Evolutionary conservation across 2,888 invertebrate species (phyloP), one percentile per base, ranked within the genome.

Genomic region (Drepanosiphum platanoidis): DNA sequence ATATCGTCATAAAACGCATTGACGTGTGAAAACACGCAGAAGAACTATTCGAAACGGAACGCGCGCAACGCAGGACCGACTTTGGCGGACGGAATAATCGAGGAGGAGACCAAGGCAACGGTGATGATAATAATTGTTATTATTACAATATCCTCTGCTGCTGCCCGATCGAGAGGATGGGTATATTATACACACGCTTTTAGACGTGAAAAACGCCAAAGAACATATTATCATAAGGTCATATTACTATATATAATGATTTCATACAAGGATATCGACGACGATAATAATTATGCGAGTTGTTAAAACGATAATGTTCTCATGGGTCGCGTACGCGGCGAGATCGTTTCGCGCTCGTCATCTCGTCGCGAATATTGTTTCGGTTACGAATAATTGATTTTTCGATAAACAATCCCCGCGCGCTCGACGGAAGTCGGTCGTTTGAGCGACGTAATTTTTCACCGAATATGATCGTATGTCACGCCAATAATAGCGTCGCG

Each of bases 161-260:
- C 58, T 13, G 66, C 32, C 32, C 30, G 46, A 68, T 68, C n/a
- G n/a, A 79, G 68, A 66, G 46, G 32, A 79, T 79, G n/a, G n/a
- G n/a, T n/a, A n/a, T n/a, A n/a, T n/a, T n/a, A n/a, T n/a, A n/a
- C n/a, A n/a, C n/a, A n/a, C n/a, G n/a, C n/a, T n/a, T n/a, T n/a
- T n/a, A n/a, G n/a, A n/a, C n/a, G n/a, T n/a, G 4, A 32, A 7
- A 79, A 32, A 66, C 46, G n/a, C 68, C 34, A 46, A 68, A 79
- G 32, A 66, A 79, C n/a, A n/a, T n/a, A n/a, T n/a, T n/a, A n/a
- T n/a, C n/a, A n/a, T 66, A 79, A 68, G 79, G 66, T 79, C 79
- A 79, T 68, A n/a, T n/a, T n/a, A n/a, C n/a, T n/a, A n/a, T n/a
- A n/a, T 68, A 15, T 68, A n/a, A 46, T 46, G 32, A 32, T 27